phyloP scores from a whole-genome alignment of 2,113 vertebrate genomes.

The Clarias gariepinus region DNA sequence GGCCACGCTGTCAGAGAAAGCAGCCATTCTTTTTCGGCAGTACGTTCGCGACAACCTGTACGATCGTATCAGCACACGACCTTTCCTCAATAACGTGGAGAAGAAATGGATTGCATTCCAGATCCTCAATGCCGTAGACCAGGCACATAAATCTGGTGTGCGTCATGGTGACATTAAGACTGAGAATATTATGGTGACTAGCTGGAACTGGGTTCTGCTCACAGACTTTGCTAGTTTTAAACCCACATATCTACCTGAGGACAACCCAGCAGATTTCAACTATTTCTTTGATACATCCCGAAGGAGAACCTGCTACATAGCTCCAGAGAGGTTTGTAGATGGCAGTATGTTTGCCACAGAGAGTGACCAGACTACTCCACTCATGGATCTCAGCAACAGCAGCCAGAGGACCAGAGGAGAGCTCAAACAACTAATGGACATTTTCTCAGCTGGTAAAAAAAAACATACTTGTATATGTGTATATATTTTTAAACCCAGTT shows the following conservation, averaged over 20 bases:
- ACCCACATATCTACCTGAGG: slow-evolving; percentile 94
- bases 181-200: slow-evolving; percentile 97
- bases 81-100: slow-evolving; percentile 93
- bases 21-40: slow-evolving; percentile 92
- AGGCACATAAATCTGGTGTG: slow-evolving; percentile 91
- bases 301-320: slow-evolving; percentile 93
- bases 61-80: slow-evolving; percentile 93
- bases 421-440: slow-evolving; percentile 92
- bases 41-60: slow-evolving; percentile 97
- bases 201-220: slow-evolving; percentile 98
- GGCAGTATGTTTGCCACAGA: slow-evolving; percentile 90
- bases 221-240: slow-evolving; percentile 98
- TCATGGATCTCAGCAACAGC: slow-evolving; percentile 91
- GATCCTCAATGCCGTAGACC: slow-evolving; percentile 91
- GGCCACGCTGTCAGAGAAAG: slow-evolving; percentile 87
- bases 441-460: slow-evolving; percentile 92
- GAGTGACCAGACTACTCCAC: slow-evolving; percentile 89
- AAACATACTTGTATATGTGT: background rate
- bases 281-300: slow-evolving; percentile 97
- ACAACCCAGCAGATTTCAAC: slow-evolving; percentile 98
- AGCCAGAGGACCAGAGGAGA: slow-evolving; percentile 92
- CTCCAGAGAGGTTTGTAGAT: slow-evolving; percentile 93
- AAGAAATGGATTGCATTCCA: slow-evolving; percentile 98
- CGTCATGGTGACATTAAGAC: slow-evolving; percentile 98
- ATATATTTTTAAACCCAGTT: background rate